Evolutionary conservation across 2,888 invertebrate genomes (phyloP).

Genomic region (Parelbella ahira): DNA sequence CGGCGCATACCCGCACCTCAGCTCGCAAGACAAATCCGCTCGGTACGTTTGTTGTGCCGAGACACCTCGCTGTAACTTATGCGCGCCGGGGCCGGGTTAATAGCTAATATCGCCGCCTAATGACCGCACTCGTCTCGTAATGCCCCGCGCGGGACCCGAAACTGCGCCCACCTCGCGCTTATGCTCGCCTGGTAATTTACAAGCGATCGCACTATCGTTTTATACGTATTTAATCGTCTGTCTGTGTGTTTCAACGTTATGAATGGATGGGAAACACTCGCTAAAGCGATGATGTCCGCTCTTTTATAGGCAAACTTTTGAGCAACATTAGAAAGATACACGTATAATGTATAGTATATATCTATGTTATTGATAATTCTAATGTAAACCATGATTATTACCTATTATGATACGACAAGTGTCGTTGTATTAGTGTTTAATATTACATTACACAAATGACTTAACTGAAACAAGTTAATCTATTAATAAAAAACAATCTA

Average conservation of each 20-base stretch:
- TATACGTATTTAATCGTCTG: slow-evolving; percentile 30
- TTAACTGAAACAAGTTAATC: not conserved
- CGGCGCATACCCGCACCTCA: slow-evolving; percentile 32
- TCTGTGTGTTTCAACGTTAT: slow-evolving; percentile 20
- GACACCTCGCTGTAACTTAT: slow-evolving; percentile 58
- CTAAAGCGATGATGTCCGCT: too few species aligned
- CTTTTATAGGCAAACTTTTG: too few species aligned
- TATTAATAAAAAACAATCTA: slow-evolving; percentile 1
- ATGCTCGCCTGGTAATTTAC: slow-evolving; percentile 48
- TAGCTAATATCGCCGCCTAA: slow-evolving; percentile 80
- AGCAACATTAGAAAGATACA: too few species aligned
- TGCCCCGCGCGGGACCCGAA: slow-evolving; percentile 63
- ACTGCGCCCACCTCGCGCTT: slow-evolving; percentile 45
- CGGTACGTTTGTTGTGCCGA: slow-evolving; percentile 28
- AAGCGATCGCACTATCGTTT: slow-evolving; percentile 37
- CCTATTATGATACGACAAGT: too few species aligned
- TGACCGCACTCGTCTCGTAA: slow-evolving; percentile 77
- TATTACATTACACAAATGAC: not conserved
- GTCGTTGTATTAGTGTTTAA: too few species aligned
- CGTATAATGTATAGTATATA: too few species aligned
- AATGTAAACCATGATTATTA: too few species aligned
- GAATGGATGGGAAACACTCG: too few species aligned
- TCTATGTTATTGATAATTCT: too few species aligned
- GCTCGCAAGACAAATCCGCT: slow-evolving; percentile 55
- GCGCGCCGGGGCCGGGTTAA: slow-evolving; percentile 64